These are phyloP conservation scores for Isoperla grammatica DNA, from an alignment of 2,888 invertebrate species.

Conservation along the genomic window DNA sequence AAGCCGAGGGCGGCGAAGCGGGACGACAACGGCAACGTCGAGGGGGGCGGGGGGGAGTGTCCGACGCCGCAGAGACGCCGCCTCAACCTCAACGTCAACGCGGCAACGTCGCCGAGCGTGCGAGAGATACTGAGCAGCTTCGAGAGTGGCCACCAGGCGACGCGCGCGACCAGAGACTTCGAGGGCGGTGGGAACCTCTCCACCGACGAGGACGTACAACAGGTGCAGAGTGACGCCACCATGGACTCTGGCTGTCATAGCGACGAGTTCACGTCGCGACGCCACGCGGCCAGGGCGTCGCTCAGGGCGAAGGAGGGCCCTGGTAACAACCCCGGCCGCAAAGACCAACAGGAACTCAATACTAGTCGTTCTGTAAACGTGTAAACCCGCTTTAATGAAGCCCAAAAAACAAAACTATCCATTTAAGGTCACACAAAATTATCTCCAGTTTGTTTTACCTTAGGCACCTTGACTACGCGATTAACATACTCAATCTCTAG, in stretches of 20 bases:
- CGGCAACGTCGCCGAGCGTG: not conserved
- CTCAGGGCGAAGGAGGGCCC: not conserved
- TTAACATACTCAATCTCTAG: too few relatives aligned
- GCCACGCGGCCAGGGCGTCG: not conserved
- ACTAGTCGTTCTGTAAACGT: slow-evolving; percentile 3
- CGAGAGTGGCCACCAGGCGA: not conserved
- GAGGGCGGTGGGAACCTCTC: not conserved
- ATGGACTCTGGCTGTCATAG: slow-evolving; percentile 67
- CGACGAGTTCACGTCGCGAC: slow-evolving; percentile 34
- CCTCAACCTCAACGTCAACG: not conserved
- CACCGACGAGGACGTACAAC: slow-evolving; percentile 16
- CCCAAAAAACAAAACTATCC: not conserved
- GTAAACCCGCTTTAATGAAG: not conserved
- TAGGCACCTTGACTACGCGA: too few relatives aligned
- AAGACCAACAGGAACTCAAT: not conserved
- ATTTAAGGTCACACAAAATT: not conserved
- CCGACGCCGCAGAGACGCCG: not conserved
- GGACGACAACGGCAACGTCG: too few relatives aligned
- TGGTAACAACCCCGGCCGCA: not conserved
- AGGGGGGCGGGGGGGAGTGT: slow-evolving; percentile 1
- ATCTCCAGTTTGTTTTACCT: not conserved
- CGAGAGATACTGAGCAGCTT: not conserved
- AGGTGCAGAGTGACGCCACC: slow-evolving; percentile 49
- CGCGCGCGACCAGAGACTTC: not conserved
- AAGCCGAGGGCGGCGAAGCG: slow-evolving; percentile 6